Evolutionary conservation across 2,888 invertebrate genomes (phyloP), one percentile per base, ranked within the genome.

Genomic region (Mimachlamys varia): DNA sequence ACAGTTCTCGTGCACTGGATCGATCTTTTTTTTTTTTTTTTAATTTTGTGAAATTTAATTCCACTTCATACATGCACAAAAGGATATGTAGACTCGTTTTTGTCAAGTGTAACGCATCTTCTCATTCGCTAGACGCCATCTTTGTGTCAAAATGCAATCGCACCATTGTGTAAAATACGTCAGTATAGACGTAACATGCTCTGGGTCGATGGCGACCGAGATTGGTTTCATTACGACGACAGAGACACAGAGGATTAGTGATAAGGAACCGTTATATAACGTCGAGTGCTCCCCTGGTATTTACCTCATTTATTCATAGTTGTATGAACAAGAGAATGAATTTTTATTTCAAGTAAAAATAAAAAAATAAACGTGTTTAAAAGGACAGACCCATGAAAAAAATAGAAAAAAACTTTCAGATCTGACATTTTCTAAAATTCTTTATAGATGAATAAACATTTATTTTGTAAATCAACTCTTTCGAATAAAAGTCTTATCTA

Each of bases 131-230:
- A 27, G 76, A 76, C 76, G 76, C 76, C 76, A 76, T 76, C 33
- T 76, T 76, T 76, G 76, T 22, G 76, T 76, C 33, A 76, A 76
- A 76, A 33, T 33, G 33, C 76, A 76, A 76, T 76, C 27, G 76
- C 10, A 7, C n/a, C 58, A 58, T 58, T 58, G 58, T 58, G 10
- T 19, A 58, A 3, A 19, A 19, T 58, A 58, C n/a, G 22, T 19
- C 58, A 53, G 15, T 53, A 53, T 53, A 53, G 19, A 58, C n/a
- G 58, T 7, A 58, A 58, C 10, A 10, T 19, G 22, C 58, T 22
- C 58, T 3, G n/a, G 15, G 58, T 58, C 58, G 58, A 58, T n/a
- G 1, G 58, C 58, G 58, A 27, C 17, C 13, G 5, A 33, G 76
- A 76, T 76, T 76, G 76, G 76, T 33, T 76, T 76, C 76, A 76